Evolutionary conservation across 2,113 vertebrate species (phyloP).

Genomic region (Atherinomorus stipes): DNA sequence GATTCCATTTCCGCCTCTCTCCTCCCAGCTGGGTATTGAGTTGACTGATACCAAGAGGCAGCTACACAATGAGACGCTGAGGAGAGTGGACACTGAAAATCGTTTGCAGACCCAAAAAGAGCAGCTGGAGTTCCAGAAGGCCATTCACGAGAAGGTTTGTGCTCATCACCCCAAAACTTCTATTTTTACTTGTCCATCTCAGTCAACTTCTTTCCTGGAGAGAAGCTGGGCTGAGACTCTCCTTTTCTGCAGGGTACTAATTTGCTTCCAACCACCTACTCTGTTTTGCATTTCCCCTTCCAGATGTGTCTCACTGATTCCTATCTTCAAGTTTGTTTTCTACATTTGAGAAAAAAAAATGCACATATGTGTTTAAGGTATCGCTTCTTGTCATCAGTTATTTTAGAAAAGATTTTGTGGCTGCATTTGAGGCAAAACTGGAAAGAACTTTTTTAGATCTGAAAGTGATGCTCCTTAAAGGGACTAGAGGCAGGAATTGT

Average conservation of each 20-base stretch:
- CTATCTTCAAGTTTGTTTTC: not conserved
- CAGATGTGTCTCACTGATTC: constrained; percentile 12
- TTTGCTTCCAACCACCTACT: constrained; percentile 45
- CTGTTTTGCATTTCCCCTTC: constrained; percentile 40
- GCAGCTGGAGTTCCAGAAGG: constrained; percentile 97
- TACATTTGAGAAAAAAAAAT: too few relatives aligned
- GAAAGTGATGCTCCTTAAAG: too few relatives aligned
- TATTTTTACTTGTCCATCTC: constrained; percentile 38
- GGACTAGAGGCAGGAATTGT: too few relatives aligned
- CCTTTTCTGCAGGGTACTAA: constrained; percentile 51
- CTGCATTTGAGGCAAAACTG: too few relatives aligned
- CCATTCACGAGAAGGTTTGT: constrained; percentile 90
- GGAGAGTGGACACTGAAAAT: constrained; percentile 94
- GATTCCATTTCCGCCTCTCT: not conserved
- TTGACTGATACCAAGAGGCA: constrained; percentile 90
- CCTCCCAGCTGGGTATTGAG: constrained; percentile 85
- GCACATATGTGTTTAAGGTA: not conserved
- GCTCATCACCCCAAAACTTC: constrained; percentile 41
- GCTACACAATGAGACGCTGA: constrained; percentile 97
- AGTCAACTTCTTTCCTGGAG: too few relatives aligned
- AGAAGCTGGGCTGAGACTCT: too few relatives aligned
- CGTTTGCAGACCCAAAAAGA: constrained; percentile 95
- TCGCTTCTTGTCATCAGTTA: too few relatives aligned
- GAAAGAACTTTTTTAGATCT: too few relatives aligned
- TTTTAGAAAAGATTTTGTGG: too few relatives aligned